A percentile compares a stretch with the other conserved stretches of the same genome.
Evolutionary conservation across 2,888 invertebrate species (phyloP).

Genomic region (Kryphioiulus occultus): DNA sequence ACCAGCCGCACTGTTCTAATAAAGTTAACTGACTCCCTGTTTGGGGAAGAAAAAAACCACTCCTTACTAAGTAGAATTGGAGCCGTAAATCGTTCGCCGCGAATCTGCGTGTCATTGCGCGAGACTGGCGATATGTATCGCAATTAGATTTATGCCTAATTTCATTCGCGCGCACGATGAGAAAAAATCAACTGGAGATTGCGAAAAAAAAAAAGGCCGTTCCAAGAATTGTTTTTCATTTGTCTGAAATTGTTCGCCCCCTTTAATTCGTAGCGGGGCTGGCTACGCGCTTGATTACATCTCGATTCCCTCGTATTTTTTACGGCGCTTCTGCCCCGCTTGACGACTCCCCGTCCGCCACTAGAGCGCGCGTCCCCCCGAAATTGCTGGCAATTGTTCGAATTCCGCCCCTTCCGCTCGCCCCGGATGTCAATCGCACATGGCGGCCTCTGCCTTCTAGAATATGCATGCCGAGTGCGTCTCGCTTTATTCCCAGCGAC

Average conservation of each 20-base stretch:
- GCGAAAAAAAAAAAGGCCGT: not conserved
- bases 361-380: conserved; percentile 21
- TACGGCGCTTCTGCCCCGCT: conserved; percentile 5
- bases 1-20: too few relatives aligned
- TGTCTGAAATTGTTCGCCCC: not conserved
- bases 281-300: conserved; percentile 41
- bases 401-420: not conserved
- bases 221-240: conserved; percentile 14
- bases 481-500: conserved; percentile 21
- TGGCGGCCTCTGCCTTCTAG: not conserved
- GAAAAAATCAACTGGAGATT: not conserved
- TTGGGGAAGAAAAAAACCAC: too few relatives aligned
- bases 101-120: conserved; percentile 8
- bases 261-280: conserved; percentile 19
- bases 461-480: not conserved
- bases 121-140: not conserved
- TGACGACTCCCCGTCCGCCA: conserved; percentile 44
- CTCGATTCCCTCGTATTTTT: conserved; percentile 36
- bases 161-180: not conserved
- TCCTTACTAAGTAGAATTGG: not conserved
- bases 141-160: conserved; percentile 31
- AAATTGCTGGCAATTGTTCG: conserved; percentile 44
- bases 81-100: not conserved
- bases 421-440: conserved; percentile 11
- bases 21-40: too few relatives aligned